Evolutionary conservation across 2,888 invertebrate species (phyloP).

Genomic region (Pseudococcus viburni): DNA sequence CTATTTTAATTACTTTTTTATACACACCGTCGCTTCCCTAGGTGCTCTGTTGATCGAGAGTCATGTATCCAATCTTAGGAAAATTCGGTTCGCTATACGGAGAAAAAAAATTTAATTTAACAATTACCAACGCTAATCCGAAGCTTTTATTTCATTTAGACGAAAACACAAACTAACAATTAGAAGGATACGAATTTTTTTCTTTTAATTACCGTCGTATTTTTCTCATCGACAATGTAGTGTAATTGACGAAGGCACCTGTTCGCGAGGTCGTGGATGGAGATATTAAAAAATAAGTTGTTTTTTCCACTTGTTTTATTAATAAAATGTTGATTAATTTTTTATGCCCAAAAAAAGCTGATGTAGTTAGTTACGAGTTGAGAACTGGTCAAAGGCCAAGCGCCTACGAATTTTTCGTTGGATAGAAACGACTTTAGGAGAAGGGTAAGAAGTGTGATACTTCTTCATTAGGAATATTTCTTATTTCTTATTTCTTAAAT

Average conservation of each 20-base stretch:
- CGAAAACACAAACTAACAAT: background rate
- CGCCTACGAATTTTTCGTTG: background rate
- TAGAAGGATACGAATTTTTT: slow-evolving; percentile 2
- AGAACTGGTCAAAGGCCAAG: background rate
- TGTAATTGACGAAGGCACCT: background rate
- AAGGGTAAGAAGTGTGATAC: too few relatives aligned
- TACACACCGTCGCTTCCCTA: background rate
- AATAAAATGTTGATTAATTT: background rate
- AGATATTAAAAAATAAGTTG: background rate
- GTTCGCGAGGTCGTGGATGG: background rate
- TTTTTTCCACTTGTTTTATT: background rate
- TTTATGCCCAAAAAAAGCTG: background rate
- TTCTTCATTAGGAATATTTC: too few relatives aligned
- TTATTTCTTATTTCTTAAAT: too few relatives aligned
- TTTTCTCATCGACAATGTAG: background rate
- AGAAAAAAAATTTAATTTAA: slow-evolving; percentile 15
- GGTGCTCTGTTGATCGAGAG: slow-evolving; percentile 9
- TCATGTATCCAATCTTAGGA: background rate
- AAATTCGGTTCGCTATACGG: background rate
- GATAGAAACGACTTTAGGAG: too few relatives aligned
- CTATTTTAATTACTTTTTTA: slow-evolving; percentile 46
- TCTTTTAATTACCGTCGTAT: slow-evolving; percentile 13
- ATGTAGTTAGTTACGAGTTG: background rate
- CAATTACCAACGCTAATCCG: background rate
- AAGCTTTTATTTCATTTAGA: slow-evolving; percentile 4